Evolutionary conservation across 2,797 vertebrate genomes (phyloP).

Genomic region (Leptodactylus fallax): DNA sequence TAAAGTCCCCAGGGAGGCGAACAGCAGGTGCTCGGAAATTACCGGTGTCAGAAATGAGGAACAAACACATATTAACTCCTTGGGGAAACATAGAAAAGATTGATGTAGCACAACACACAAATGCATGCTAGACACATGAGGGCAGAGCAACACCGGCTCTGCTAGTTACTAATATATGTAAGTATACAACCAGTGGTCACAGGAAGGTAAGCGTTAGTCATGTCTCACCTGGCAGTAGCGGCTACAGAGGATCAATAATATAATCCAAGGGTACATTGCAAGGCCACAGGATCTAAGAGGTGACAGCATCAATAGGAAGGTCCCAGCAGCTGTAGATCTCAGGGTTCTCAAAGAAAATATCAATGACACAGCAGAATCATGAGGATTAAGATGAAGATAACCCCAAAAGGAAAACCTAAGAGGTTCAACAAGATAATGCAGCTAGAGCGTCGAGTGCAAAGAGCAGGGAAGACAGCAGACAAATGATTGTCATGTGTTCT

Average conservation of each 20-base stretch:
- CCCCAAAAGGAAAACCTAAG: neutral
- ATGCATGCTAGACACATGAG: neutral
- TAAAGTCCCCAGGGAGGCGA: neutral
- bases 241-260: constrained; percentile 3
- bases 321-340: neutral
- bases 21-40: constrained; percentile 56
- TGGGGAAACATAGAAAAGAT: neutral
- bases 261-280: constrained; percentile 29
- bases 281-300: neutral
- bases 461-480: neutral
- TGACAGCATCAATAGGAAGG: neutral
- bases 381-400: neutral
- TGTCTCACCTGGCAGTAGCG: constrained; percentile 27
- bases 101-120: neutral
- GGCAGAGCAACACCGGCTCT: too few species aligned
- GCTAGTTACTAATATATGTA: neutral
- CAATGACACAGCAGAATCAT: neutral
- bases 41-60: constrained; percentile 45
- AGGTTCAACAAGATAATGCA: neutral
- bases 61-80: constrained; percentile 22
- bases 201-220: neutral
- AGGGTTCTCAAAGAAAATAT: neutral
- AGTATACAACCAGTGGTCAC: neutral
- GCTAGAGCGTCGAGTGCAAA: neutral
- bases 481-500: neutral